Percentiles rank a stretch among this genome's conserved stretches.
Evolutionary conservation across 2,113 vertebrate species (phyloP).

Genomic region (Chaetura pelagica): DNA sequence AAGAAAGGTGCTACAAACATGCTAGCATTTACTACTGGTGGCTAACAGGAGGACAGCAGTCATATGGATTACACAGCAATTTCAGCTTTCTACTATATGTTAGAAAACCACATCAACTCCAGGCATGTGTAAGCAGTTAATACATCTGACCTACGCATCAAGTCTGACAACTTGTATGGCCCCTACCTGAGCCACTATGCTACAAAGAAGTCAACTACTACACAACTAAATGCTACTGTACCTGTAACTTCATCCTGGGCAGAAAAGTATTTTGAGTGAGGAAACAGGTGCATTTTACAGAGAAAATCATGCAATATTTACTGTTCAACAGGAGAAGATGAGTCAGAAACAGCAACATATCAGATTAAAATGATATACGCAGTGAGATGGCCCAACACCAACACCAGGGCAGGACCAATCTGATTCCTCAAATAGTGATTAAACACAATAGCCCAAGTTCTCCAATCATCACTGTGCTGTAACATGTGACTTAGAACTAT

Average conservation of each 20-base stretch:
- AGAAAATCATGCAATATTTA: not conserved
- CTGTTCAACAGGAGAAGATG: not conserved
- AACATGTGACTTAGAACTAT: not conserved
- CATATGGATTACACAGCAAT: not conserved
- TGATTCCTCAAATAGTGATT: not conserved
- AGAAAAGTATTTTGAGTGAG: not conserved
- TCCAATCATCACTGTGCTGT: not conserved
- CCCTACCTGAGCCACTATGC: not conserved
- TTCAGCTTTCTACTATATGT: not conserved
- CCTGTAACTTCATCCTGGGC: slow-evolving; percentile 27
- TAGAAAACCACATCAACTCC: not conserved
- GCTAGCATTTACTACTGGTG: not conserved
- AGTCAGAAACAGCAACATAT: not conserved
- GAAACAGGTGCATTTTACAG: not conserved
- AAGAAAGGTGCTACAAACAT: not conserved
- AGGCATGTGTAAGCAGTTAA: not conserved
- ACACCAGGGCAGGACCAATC: not conserved
- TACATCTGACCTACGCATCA: not conserved
- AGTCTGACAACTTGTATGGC: not conserved
- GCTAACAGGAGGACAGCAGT: not conserved
- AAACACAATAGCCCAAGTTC: not conserved
- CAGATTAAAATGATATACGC: not conserved
- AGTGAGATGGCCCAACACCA: not conserved
- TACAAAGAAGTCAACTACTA: not conserved
- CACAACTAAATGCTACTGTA: not conserved